phyloP scores from a whole-genome alignment of 2,113 vertebrate species.

The Pristiophorus japonicus region DNA sequence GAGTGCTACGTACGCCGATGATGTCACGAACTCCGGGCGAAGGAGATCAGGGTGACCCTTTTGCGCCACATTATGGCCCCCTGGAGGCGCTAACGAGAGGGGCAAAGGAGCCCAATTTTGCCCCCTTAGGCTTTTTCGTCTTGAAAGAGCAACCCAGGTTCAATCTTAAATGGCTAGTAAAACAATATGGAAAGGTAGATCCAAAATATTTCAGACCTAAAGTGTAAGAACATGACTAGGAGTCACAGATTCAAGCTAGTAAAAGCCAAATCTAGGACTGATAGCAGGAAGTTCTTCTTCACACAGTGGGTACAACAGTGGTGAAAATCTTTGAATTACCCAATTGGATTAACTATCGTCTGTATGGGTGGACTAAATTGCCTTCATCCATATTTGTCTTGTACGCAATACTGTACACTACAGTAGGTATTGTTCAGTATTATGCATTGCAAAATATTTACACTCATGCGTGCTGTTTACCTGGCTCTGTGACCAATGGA shows the following conservation, averaged over 20 bases:
- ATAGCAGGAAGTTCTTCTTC: neutral
- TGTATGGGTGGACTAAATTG: neutral
- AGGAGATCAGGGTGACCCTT: too few relatives aligned
- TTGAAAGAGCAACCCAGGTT: neutral
- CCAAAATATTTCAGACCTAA: neutral
- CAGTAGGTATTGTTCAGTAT: neutral
- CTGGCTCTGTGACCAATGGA: conserved; percentile 77
- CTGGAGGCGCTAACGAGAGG: too few relatives aligned
- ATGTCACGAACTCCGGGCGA: too few relatives aligned
- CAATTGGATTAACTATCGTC: neutral
- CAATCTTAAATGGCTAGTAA: neutral
- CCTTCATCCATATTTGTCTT: neutral
- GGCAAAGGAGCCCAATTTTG: too few relatives aligned
- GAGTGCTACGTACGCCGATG: too few relatives aligned
- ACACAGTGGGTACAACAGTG: neutral
- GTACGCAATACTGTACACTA: neutral
- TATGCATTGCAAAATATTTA: neutral
- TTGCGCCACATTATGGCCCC: too few relatives aligned
- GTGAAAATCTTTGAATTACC: neutral
- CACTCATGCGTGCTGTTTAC: conserved; percentile 50
- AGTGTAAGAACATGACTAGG: too few relatives aligned
- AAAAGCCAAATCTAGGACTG: neutral
- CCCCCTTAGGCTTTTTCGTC: neutral
- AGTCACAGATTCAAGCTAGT: neutral
- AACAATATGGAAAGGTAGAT: neutral